Conservation (phyloP, 1,140 invertebrate genomes). For the Drosophila lini region DNA sequence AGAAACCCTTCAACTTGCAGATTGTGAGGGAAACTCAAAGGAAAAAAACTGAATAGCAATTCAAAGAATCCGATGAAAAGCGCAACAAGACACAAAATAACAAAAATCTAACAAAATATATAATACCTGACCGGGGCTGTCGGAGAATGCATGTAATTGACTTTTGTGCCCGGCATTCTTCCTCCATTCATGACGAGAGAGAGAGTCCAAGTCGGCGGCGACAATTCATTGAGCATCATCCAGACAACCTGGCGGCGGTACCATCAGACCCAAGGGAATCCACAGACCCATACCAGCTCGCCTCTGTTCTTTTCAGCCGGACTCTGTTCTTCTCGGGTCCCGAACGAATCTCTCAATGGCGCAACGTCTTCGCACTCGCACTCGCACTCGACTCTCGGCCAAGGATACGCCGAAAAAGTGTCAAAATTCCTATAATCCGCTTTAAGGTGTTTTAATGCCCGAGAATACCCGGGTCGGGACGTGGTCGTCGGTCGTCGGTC, state of each 20-base stretch:
- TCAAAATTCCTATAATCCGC: conserved; percentile 82
- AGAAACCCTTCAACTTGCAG: conserved; percentile 65
- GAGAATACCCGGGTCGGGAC: conserved; percentile 37
- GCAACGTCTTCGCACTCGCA: conserved; percentile 62
- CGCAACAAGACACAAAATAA: conserved; percentile 69
- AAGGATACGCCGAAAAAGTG: conserved; percentile 80
- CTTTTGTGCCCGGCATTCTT: conserved; percentile 69
- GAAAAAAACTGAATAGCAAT: conserved; percentile 42
- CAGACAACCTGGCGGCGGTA: conserved; percentile 50
- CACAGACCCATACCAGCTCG: conserved; percentile 28
- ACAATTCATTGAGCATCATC: conserved; percentile 73
- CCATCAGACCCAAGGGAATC: conserved; percentile 32
- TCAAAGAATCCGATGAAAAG: conserved; percentile 70
- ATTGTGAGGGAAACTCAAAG: conserved; percentile 39
- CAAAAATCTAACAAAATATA: conserved; percentile 44
- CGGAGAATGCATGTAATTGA: conserved; percentile 79
- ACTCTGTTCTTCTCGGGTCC: conserved; percentile 20
- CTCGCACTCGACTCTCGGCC: conserved; percentile 44
- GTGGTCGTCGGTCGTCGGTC: conserved; percentile 24
- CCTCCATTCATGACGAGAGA: conserved; percentile 42
- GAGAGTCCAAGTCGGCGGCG: conserved; percentile 45
- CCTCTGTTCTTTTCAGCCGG: conserved; percentile 28
- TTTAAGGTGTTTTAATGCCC: conserved; percentile 82
- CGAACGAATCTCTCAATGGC: conserved; percentile 77
- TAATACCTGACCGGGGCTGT: conserved; percentile 56